Conservation (phyloP, 1,140 invertebrate species). For the Drosophila melanogaster region DNA sequence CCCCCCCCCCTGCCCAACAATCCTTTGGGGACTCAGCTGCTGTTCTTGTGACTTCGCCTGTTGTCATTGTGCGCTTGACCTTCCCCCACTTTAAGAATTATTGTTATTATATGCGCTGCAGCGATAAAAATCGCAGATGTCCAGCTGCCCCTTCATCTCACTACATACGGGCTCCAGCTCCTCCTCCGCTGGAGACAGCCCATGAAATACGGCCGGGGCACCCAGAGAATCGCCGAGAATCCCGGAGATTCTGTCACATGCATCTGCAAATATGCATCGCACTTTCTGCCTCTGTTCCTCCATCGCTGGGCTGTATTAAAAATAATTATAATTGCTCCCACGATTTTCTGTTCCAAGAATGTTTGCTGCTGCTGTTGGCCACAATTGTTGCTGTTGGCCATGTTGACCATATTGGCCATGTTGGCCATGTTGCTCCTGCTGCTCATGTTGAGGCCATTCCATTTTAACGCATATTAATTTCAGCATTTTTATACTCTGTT, state of each 20-base stretch:
- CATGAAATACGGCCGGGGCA: slow-evolving; percentile 76
- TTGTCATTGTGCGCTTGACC: slow-evolving; percentile 78
- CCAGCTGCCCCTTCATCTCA: slow-evolving; percentile 43
- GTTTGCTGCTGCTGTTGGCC: slow-evolving; percentile 55
- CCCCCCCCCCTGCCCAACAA: not conserved
- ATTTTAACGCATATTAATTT: slow-evolving; percentile 84
- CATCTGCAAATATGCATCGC: slow-evolving; percentile 60
- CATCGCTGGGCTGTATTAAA: slow-evolving; percentile 72
- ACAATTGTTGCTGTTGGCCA: slow-evolving; percentile 42
- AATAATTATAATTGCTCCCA: slow-evolving; percentile 83
- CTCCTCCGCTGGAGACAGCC: slow-evolving; percentile 64
- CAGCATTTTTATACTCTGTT: slow-evolving; percentile 82
- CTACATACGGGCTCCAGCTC: not conserved
- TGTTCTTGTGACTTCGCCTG: slow-evolving; percentile 71
- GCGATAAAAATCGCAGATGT: slow-evolving; percentile 83
- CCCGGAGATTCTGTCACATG: slow-evolving; percentile 28
- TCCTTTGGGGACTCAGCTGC: slow-evolving; percentile 59
- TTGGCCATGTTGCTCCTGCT: slow-evolving; percentile 43
- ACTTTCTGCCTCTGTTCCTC: slow-evolving; percentile 11
- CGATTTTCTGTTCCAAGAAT: slow-evolving; percentile 79
- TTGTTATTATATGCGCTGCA: slow-evolving; percentile 83
- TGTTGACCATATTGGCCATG: slow-evolving; percentile 37
- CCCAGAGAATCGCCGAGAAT: slow-evolving; percentile 45
- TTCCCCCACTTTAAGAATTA: slow-evolving; percentile 84
- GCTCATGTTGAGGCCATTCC: slow-evolving; percentile 74